Evolutionary conservation across 2,888 invertebrate species (phyloP), one percentile per base, ranked within the genome.

Genomic region (Saturnia pavonia): DNA sequence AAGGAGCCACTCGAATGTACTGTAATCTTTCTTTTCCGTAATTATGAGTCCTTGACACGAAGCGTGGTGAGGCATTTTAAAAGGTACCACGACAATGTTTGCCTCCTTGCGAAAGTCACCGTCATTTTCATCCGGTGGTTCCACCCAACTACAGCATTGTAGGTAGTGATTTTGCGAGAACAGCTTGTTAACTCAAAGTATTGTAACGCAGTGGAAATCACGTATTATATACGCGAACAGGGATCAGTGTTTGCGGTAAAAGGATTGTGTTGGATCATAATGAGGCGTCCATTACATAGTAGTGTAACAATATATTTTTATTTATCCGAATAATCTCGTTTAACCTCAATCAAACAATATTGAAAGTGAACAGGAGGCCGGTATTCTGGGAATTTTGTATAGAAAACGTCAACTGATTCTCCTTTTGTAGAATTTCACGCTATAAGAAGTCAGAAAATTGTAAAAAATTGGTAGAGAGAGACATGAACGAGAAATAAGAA

Each of bases 231-330:
- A 72, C 74, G 76, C 72, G 77, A 75, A 76, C 74, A 74, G 72
- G 82, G 82, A 83, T 85, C 81, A 76, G 78, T 76, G 76, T 77
- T 80, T 74, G 69, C 76, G 84, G 84, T 84, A 81, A 83, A 85
- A 83, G 83, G 83, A 83, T 83, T 81, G 79, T 82, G 82, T 81
- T 73, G 82, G 78, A 84, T 84, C 80, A 77, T 74, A 75, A 75
- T 75, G 57, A 80, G 78, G 60, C 71, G 77, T 34, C 70, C 43
- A 42, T 85, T 66, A 85, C 84, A 85, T 83, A 76, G 80, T 71
- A 60, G 73, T 70, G 76, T 40, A 34, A n/a, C 40, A 65, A 16
- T 16, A 7, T 48, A 16, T 48, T 16, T 16, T 48, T 45, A 14
- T 12, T 45, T 19, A 19, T 6, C 14, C 16, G 45, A 19, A 16